Percentiles rank a stretch among this genome's conserved stretches.
Evolutionary conservation across 2,113 vertebrate species (phyloP).

Genomic region (Stictonetta naevosa): DNA sequence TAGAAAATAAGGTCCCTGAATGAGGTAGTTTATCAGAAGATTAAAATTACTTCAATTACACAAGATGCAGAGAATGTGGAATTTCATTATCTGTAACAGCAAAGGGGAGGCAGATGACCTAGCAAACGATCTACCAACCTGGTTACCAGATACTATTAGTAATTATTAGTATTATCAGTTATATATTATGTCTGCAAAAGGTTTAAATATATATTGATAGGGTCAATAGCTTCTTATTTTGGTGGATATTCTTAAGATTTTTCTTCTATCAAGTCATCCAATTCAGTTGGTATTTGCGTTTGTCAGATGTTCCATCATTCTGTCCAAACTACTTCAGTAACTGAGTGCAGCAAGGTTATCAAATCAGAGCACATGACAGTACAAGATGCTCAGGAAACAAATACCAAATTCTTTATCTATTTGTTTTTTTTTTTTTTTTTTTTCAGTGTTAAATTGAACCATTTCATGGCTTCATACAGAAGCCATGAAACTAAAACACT

Average conservation of each 20-base stretch:
- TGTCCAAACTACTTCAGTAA: neutral
- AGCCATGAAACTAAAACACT: neutral
- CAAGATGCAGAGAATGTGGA: neutral
- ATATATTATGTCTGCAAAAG: neutral
- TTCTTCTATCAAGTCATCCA: neutral
- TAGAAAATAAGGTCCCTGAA: neutral
- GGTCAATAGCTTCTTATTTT: neutral
- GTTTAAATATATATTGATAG: neutral
- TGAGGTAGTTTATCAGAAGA: neutral
- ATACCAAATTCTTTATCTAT: constrained; percentile 1
- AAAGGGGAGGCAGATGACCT: neutral
- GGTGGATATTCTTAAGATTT: neutral
- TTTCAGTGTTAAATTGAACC: neutral
- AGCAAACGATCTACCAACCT: neutral
- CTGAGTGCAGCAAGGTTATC: constrained; percentile 1
- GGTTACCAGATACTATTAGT: neutral
- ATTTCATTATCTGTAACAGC: neutral
- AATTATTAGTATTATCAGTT: neutral
- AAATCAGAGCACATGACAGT: neutral
- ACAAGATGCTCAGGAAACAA: constrained; percentile 19
- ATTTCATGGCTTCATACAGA: neutral
- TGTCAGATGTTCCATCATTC: neutral
- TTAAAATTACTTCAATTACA: neutral
- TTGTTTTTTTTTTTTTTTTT: constrained; percentile 23
- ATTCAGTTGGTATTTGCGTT: neutral